phyloP scores from a whole-genome alignment of 2,113 vertebrate species.

The Percopsis transmontana region DNA sequence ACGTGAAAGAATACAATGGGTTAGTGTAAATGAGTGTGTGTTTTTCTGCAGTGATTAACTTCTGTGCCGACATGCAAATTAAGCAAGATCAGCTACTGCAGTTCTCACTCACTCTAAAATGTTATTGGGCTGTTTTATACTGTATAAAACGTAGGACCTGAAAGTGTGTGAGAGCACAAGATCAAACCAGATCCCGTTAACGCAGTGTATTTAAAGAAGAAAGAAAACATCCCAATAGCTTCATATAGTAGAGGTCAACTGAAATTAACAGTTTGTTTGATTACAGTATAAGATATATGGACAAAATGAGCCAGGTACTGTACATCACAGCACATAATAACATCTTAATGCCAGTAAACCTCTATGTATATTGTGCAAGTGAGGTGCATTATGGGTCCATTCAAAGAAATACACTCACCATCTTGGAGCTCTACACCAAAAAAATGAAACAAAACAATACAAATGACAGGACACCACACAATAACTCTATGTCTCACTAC shows the following conservation, averaged over 20 bases:
- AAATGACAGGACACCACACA: constrained; percentile 65
- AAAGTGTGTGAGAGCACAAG: constrained; percentile 34
- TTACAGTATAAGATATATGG: constrained; percentile 1
- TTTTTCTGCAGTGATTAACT: constrained; percentile 9
- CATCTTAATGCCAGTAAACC: constrained; percentile 77
- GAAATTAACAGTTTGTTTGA: constrained; percentile 61
- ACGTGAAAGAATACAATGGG: not conserved
- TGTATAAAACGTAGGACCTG: constrained; percentile 9
- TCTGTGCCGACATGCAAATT: constrained; percentile 58
- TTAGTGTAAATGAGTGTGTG: not conserved
- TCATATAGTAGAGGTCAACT: constrained; percentile 80
- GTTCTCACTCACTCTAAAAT: constrained; percentile 44
- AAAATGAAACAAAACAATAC: constrained; percentile 51
- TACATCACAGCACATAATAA: constrained; percentile 7
- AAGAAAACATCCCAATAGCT: constrained; percentile 80
- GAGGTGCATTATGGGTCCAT: constrained; percentile 63
- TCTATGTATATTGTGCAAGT: constrained; percentile 77
- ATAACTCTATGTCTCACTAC: constrained; percentile 55
- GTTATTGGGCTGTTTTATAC: constrained; percentile 75
- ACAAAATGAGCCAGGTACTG: constrained; percentile 5
- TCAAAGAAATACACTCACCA: constrained; percentile 78
- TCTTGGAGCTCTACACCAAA: constrained; percentile 78
- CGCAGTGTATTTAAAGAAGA: constrained; percentile 10
- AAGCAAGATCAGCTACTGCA: constrained; percentile 42
- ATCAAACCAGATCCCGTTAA: constrained; percentile 13